phyloP scores from a whole-genome alignment of 2,888 invertebrate genomes.

The Zygothrica quintamaculata region DNA sequence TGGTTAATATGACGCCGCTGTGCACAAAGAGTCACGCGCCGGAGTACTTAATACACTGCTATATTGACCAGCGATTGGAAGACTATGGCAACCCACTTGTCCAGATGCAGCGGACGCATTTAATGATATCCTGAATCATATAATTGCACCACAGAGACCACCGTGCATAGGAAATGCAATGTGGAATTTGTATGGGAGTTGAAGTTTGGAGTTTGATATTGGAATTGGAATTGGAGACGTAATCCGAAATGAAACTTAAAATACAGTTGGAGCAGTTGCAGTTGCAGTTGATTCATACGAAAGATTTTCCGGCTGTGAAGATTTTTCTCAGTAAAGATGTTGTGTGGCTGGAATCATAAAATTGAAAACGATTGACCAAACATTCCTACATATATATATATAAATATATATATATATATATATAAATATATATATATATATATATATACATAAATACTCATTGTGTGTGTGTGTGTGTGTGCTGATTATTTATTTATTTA shows the following conservation, averaged over 20 bases:
- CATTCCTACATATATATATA: conserved; percentile 12
- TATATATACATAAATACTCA: not conserved
- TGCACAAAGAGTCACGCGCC: conserved; percentile 63
- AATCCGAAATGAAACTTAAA: no score
- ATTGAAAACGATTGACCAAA: conserved; percentile 61
- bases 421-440: not conserved
- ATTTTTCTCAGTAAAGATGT: conserved; percentile 23
- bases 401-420: no score
- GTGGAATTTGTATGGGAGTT: conserved; percentile 29
- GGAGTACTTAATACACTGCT: conserved; percentile 36
- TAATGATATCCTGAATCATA: conserved; percentile 16
- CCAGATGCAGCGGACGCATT: conserved; percentile 29
- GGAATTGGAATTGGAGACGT: conserved; percentile 14
- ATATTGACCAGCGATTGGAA: conserved; percentile 33
- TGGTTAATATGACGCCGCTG: conserved; percentile 50
- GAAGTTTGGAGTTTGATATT: conserved; percentile 18
- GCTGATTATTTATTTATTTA: conserved; percentile 61
- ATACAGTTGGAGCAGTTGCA: no score
- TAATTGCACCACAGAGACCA: conserved; percentile 40
- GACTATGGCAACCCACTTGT: conserved; percentile 31
- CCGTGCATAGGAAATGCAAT: conserved; percentile 43
- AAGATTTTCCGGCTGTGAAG: not conserved
- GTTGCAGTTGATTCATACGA: no score
- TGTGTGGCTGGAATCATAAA: conserved; percentile 40
- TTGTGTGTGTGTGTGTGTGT: not conserved